Percentiles rank a stretch among this genome's conserved stretches.
phyloP scores from a whole-genome alignment of 2,888 invertebrate genomes.

The Hesperia comma region DNA sequence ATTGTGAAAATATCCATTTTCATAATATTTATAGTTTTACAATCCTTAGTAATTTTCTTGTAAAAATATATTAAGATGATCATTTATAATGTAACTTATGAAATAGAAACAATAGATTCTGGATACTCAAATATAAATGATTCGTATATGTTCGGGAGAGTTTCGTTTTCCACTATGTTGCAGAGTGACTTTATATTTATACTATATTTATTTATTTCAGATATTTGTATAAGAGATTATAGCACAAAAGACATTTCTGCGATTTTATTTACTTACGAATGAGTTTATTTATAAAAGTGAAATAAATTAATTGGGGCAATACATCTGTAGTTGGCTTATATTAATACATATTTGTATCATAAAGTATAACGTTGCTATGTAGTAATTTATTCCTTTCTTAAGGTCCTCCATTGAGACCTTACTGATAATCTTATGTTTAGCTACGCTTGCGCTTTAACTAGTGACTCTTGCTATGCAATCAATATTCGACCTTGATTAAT shows the following conservation, averaged over 20 bases:
- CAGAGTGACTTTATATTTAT: slow-evolving; percentile 55
- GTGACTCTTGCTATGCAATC: neutral
- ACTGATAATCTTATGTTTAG: slow-evolving; percentile 37
- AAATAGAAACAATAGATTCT: slow-evolving; percentile 50
- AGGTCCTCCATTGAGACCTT: slow-evolving; percentile 45
- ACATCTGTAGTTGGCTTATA: slow-evolving; percentile 48
- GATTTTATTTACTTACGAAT: slow-evolving; percentile 69
- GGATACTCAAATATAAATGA: slow-evolving; percentile 54
- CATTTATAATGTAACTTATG: slow-evolving; percentile 33
- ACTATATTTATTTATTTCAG: slow-evolving; percentile 74
- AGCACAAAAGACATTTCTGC: slow-evolving; percentile 77
- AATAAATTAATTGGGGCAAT: slow-evolving; percentile 59
- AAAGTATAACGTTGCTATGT: slow-evolving; percentile 40
- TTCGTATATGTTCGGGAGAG: slow-evolving; percentile 48
- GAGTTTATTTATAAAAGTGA: slow-evolving; percentile 66
- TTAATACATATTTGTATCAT: slow-evolving; percentile 42
- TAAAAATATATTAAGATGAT: slow-evolving; percentile 71
- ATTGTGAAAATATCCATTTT: slow-evolving; percentile 72
- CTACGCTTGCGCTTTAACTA: neutral
- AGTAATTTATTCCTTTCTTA: slow-evolving; percentile 45
- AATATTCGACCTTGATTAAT: too few relatives aligned
- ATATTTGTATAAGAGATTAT: slow-evolving; percentile 59
- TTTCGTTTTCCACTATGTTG: slow-evolving; percentile 56
- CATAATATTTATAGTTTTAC: slow-evolving; percentile 77
- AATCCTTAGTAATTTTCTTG: slow-evolving; percentile 75